A percentile compares a stretch with the other conserved stretches of the same genome.
Conservation (phyloP, 1,140 invertebrate species). For the Periplaneta americana region DNA sequence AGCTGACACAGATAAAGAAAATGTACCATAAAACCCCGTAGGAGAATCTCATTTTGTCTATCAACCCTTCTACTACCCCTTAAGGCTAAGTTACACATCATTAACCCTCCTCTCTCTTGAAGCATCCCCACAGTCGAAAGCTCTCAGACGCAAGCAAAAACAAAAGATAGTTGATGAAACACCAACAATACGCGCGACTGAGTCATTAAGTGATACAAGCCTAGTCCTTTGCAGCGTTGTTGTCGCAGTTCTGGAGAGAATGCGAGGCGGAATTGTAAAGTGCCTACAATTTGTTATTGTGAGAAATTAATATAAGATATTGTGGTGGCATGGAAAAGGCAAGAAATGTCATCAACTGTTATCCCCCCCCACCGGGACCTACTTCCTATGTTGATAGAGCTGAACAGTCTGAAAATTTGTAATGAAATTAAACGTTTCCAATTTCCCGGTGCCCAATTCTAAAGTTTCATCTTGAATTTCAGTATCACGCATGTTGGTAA, state of each 20-base stretch:
- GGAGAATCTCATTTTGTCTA: background rate
- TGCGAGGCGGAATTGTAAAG: background rate
- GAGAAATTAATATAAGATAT: background rate
- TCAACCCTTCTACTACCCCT: background rate
- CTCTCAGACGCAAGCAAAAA: background rate
- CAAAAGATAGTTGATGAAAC: background rate
- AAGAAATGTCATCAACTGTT: background rate
- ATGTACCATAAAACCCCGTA: background rate
- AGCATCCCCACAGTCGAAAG: background rate
- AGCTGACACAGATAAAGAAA: background rate
- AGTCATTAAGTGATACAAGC: background rate
- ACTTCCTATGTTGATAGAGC: no score
- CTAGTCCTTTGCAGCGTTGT: background rate
- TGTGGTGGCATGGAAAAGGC: background rate
- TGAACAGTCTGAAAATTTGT: no score
- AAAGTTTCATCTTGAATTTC: no score
- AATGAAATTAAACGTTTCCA: no score
- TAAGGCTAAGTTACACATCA: background rate
- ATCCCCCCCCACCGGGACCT: no score
- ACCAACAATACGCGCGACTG: background rate
- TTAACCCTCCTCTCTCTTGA: background rate
- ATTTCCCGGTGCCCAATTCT: no score
- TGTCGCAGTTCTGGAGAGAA: background rate
- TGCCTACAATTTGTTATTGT: background rate
- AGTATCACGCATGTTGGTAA: no score